A percentile compares a stretch with the other conserved stretches of the same genome.
These are phyloP conservation scores for Antedon mediterranea DNA, from an alignment of 53 echinoderm and acorn worm genomes.

Conservation along the genomic window DNA sequence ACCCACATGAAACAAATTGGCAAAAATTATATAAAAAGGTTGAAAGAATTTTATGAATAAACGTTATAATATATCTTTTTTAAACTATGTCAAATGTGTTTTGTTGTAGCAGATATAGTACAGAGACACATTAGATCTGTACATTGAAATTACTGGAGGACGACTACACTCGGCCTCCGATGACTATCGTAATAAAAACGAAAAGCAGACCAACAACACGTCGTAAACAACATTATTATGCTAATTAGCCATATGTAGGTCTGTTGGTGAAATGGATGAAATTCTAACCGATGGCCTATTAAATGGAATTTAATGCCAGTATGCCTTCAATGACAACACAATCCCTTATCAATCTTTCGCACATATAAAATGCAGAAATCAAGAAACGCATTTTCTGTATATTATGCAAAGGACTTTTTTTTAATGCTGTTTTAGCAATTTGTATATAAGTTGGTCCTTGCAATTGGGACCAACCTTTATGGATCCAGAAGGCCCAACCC, in stretches of 20 bases:
- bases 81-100: background rate
- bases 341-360: background rate
- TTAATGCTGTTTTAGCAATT: no score
- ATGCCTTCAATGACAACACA: background rate
- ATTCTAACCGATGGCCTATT: background rate
- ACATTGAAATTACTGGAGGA: background rate
- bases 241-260: background rate
- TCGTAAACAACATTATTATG: background rate
- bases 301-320: background rate
- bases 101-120: background rate
- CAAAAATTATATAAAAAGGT: background rate
- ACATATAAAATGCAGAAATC: no score
- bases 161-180: background rate
- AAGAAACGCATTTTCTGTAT: no score
- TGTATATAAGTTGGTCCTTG: no score
- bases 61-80: background rate
- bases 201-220: background rate
- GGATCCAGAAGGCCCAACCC: no score
- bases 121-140: background rate
- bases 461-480: no score
- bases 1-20: background rate
- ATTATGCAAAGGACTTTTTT: no score
- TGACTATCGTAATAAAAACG: background rate
- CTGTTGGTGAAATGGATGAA: background rate
- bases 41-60: background rate